Base-by-base conservation (phyloP, 2,797 vertebrate species). In the Sphenodon punctatus region DNA sequence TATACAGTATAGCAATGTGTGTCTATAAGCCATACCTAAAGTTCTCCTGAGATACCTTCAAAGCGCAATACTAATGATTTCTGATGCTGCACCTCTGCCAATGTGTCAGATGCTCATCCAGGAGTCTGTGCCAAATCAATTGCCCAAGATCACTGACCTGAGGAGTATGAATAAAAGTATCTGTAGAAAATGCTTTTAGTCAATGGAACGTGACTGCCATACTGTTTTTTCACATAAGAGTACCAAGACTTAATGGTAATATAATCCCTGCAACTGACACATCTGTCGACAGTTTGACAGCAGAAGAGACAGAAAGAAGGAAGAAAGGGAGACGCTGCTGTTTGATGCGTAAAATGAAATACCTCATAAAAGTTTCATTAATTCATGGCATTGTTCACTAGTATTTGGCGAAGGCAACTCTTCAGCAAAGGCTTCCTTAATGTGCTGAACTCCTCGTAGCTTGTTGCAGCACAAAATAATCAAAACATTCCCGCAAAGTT, bases 1-100 rank as follows among this genome's bases (percentile, higher is more conserved):
- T 14, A 34, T 69, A 15, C 3, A 20, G 11, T 10, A 6, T 0
- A 15, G 22, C 17, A 7, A 8, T 5, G 39, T n/a, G 27, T 68
- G 8, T 67, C 45, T n/a, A n/a, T n/a, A 32, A 45, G 13, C 10
- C 2, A 5, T 1, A 19, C 56, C n/a, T 30, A 39, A 25, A 42
- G 22, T 10, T 0, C 22, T 1, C 1, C 41, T 4, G 5, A 30
- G 41, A 4, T 7, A 38, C 25, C 4, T 1, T 19, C 25, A 56
- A 4, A 4, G 2, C 22, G 63, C 48, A 42, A 14, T 34, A 4
- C 16, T 6, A 13, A 12, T 0, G 20, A 2, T 12, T 56, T 32
- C 30, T 42, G 27, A 51, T 4, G 3, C 0, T 4, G 4, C 2
- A 23, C 19, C 14, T 39, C 81, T 41, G 19, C 10, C 7, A 36